A percentile compares a stretch with the other conserved stretches of the same genome.
phyloP scores from a whole-genome alignment of 2,797 vertebrate genomes.

The Gephyroberyx darwinii region DNA sequence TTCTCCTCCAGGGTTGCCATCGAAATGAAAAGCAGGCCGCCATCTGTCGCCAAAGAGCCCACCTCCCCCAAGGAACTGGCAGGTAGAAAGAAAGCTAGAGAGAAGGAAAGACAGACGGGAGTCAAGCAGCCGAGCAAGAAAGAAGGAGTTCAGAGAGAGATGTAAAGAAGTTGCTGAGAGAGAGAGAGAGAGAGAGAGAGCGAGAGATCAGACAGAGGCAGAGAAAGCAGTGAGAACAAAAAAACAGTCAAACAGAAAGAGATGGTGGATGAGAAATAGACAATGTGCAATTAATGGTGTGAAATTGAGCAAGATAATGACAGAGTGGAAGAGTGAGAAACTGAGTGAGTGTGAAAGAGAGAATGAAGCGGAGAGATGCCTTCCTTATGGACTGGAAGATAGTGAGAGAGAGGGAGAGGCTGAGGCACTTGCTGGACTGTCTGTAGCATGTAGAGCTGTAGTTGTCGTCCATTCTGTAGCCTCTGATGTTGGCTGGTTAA shows the following conservation, averaged over 20 bases:
- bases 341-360: conserved; percentile 42
- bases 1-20: conserved; percentile 81
- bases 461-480: background rate
- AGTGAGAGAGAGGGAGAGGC: conserved; percentile 21
- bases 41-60: conserved; percentile 80
- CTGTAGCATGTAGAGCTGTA: background rate
- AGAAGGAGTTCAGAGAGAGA: conserved; percentile 27
- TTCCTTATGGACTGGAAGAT: conserved; percentile 23
- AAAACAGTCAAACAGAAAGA: conserved; percentile 34
- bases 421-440: conserved; percentile 6
- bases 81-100: conserved; percentile 60
- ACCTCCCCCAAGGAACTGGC: conserved; percentile 75
- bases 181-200: conserved; percentile 10
- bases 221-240: conserved; percentile 12
- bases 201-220: too few relatives aligned
- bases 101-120: background rate
- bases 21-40: conserved; percentile 81
- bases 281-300: conserved; percentile 51
- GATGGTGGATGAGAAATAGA: conserved; percentile 40
- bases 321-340: conserved; percentile 36
- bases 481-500: background rate
- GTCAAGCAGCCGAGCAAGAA: conserved; percentile 13
- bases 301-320: conserved; percentile 63
- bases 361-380: conserved; percentile 41
- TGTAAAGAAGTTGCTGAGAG: conserved; percentile 27